phyloP scores from a whole-genome alignment of 2,113 vertebrate species.

The Todiramphus chloris region DNA sequence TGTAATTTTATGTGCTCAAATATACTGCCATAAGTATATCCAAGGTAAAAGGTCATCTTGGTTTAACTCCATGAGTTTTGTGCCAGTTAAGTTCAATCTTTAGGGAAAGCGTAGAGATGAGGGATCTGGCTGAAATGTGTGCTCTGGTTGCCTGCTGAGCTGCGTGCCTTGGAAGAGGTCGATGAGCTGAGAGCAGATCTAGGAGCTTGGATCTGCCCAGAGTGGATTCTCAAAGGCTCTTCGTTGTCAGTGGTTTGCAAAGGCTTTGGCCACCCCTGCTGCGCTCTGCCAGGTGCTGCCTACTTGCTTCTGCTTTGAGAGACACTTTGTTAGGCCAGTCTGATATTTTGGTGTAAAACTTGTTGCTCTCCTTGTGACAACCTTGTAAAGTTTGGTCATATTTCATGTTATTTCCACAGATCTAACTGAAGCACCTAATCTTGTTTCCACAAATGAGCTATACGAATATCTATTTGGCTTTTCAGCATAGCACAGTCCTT shows the following conservation, averaged over 20 bases:
- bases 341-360: neutral
- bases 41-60: neutral
- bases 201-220: neutral
- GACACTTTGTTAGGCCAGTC: neutral
- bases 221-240: neutral
- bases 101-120: neutral
- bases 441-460: neutral
- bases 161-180: neutral
- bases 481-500: neutral
- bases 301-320: neutral
- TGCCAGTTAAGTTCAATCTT: neutral
- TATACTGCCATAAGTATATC: neutral
- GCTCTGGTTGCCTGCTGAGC: neutral
- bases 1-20: neutral
- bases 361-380: neutral
- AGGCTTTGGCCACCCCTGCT: neutral
- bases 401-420: neutral
- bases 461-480: neutral
- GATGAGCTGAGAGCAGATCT: neutral
- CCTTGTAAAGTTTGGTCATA: neutral
- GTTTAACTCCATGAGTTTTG: neutral
- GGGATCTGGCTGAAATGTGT: neutral
- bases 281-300: neutral
- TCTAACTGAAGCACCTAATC: neutral
- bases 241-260: neutral